Evolutionary conservation across 1,140 invertebrate genomes (phyloP), one percentile per base, ranked within the genome.

Genomic region (Pristionchus pacificus): DNA sequence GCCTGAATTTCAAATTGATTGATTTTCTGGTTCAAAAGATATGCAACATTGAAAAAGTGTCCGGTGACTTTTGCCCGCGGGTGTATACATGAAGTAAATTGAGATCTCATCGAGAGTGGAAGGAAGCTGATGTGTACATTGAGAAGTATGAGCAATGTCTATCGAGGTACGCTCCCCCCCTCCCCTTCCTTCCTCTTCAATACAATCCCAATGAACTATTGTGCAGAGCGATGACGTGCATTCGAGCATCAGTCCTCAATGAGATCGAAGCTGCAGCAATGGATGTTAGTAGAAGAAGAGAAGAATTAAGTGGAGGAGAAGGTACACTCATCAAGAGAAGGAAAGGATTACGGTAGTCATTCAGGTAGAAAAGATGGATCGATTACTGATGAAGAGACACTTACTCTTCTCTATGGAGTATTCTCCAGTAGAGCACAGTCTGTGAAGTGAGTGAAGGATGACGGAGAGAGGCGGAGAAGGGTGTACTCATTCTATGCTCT

Each of bases 131-230:
- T 32, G n/a, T 70, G 10, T 82, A 78, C 66, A 65, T 83, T n/a
- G 60, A 68, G 10, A 83, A 82, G 67, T 82, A 80, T 65, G 81
- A 82, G 64, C 80, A 82, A 64, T 82, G 80, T 32, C 59, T 82
- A 2, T 81, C 79, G 74, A 80, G 77, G 79, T 79, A 65, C 31
- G 75, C 25, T 49, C 6, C n/a, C n/a, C n/a, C n/a, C n/a, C n/a
- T n/a, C n/a, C n/a, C n/a, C n/a, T n/a, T n/a, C n/a, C n/a, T n/a
- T n/a, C n/a, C n/a, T n/a, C n/a, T n/a, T n/a, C n/a, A n/a, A n/a
- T n/a, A n/a, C n/a, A n/a, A n/a, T n/a, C n/a, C n/a, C n/a, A n/a
- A n/a, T n/a, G n/a, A n/a, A n/a, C n/a, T n/a, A n/a, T n/a, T n/a
- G 62, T 82, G 64, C 15, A 82, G 79, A 60, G 79, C 80, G 19